Base-by-base conservation (phyloP, 2,888 invertebrate species). In the Melipona bicolor region DNA sequence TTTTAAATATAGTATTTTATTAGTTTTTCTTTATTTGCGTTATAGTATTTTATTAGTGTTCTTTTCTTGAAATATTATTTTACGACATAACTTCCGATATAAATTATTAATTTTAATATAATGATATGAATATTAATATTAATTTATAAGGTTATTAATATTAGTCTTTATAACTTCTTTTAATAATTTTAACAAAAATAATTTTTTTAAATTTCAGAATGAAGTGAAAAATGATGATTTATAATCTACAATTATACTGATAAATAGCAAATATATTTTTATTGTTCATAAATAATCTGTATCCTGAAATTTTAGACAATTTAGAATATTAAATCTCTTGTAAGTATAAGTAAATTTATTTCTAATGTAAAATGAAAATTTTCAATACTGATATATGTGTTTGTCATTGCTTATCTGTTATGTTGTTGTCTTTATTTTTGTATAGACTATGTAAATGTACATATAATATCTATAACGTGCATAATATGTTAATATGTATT, bases 211-310 rank as follows among this genome's bases (percentile, higher is more conserved):
- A 56, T 79, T 81, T 69, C 80, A 81, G 80, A 79, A 56, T 68
- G 59, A 79, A 62, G 61, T 70, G 78, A 79, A 56, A 70, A 79
- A 62, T 74, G 73, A 79, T 64, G 81, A 73, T 81, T 81, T 81
- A 73, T 70, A 81, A 79, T 68, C 81, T 64, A 69, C 73, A 79
- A 50, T 73, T 79, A 73, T 64, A 79, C 67, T 74, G 59, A 73
- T 65, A 70, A 74, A 75, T 81, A 77, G 77, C 70, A 79, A 80
- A 82, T 82, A 80, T 80, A 83, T 81, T 75, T 83, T 80, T 80
- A 83, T 80, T 75, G 76, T 73, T 83, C 71, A 59, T 75, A 81
- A 80, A 80, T 81, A 69, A 82, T 80, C 36, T 68, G 64, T 80
- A 82, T 80, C 69, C n/a, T 67, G 67, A 67, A 61, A 62, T 69